phyloP scores from a whole-genome alignment of 1,140 invertebrate species.

The Dendrolimus kikuchii region DNA sequence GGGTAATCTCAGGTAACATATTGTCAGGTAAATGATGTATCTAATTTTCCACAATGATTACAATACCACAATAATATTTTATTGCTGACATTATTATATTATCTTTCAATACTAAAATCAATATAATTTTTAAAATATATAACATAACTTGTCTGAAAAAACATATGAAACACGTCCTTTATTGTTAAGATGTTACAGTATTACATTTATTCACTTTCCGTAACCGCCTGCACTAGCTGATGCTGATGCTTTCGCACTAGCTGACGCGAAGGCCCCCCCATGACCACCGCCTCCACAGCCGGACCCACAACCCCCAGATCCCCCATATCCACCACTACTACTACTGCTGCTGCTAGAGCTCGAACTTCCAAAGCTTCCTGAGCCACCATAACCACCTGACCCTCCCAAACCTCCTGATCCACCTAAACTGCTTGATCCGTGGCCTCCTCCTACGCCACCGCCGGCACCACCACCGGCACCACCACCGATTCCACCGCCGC shows the following conservation, averaged over 20 bases:
- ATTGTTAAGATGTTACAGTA: not conserved
- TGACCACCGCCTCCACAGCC: constrained; percentile 20
- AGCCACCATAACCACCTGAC: constrained; percentile 13
- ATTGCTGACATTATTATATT: too few species aligned
- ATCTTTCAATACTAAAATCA: too few species aligned
- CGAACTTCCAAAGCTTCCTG: constrained; percentile 17
- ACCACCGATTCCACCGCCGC: constrained; percentile 18
- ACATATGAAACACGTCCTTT: too few species aligned
- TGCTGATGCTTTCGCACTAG: constrained; percentile 36
- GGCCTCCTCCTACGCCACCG: constrained; percentile 6
- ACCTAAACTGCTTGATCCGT: constrained; percentile 9
- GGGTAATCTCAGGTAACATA: too few species aligned
- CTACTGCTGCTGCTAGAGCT: constrained; percentile 13
- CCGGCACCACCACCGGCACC: constrained; percentile 17
- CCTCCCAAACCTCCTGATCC: constrained; percentile 21
- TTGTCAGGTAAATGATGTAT: too few species aligned
- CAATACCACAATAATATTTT: too few species aligned
- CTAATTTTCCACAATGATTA: too few species aligned
- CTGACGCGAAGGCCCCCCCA: constrained; percentile 28
- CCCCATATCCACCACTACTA: constrained; percentile 6
- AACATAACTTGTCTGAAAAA: too few species aligned
- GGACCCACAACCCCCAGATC: constrained; percentile 8
- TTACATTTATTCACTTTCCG: constrained; percentile 10
- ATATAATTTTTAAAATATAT: too few species aligned
- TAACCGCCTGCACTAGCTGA: constrained; percentile 41